These are phyloP conservation scores for Rhizoglyphus robini DNA, from an alignment of 1,140 invertebrate species.

Conservation along the genomic window DNA sequence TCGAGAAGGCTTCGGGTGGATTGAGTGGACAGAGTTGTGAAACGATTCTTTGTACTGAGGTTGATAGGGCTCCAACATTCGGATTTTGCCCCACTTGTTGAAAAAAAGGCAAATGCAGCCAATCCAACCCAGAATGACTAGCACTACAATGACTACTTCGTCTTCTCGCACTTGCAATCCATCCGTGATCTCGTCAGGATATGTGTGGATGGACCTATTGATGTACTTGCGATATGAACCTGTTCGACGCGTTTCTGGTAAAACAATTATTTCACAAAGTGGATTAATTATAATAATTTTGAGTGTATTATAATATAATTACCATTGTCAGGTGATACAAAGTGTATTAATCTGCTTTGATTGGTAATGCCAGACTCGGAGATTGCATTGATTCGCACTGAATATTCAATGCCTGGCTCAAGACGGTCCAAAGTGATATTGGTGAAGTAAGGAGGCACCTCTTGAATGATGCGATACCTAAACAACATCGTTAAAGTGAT, in stretches of 20 bases:
- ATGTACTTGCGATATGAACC: background rate
- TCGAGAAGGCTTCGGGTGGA: constrained; percentile 13
- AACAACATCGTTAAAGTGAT: background rate
- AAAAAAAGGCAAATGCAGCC: constrained; percentile 69
- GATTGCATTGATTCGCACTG: constrained; percentile 11
- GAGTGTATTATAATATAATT: constrained; percentile 1
- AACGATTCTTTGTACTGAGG: constrained; percentile 32
- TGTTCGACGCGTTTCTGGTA: constrained; percentile 14
- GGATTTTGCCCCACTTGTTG: constrained; percentile 75
- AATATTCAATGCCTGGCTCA: constrained; percentile 24
- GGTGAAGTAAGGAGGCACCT: constrained; percentile 20
- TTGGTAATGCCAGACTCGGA: constrained; percentile 21
- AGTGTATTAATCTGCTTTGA: constrained; percentile 20
- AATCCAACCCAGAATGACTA: constrained; percentile 71
- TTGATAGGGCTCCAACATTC: constrained; percentile 71
- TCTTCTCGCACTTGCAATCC: constrained; percentile 50
- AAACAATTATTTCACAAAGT: background rate
- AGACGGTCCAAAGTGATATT: constrained; percentile 23
- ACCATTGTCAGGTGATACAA: constrained; percentile 24
- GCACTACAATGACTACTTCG: constrained; percentile 69
- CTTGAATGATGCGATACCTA: constrained; percentile 25
- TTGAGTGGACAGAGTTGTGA: background rate
- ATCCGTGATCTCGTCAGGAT: constrained; percentile 23
- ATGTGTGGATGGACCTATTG: constrained; percentile 16
- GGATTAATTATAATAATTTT: background rate